phyloP scores from a whole-genome alignment of 2,113 vertebrate genomes.

The Leptosomus discolor region DNA sequence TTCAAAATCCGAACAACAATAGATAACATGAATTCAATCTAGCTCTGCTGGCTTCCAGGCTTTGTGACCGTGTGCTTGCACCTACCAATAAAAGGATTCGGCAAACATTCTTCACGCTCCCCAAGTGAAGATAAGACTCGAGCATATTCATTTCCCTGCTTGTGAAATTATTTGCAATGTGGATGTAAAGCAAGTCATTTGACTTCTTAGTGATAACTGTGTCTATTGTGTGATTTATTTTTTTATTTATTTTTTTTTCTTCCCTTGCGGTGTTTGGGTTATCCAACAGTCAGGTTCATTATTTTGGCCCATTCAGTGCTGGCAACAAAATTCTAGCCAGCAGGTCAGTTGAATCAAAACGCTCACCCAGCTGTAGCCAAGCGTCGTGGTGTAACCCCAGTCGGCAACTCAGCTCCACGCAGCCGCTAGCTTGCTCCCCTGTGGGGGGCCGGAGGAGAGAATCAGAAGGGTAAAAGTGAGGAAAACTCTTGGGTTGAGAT shows the following conservation, averaged over 20 bases:
- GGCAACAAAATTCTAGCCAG: neutral
- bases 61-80: slow-evolving; percentile 2
- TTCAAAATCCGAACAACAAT: slow-evolving; percentile 86
- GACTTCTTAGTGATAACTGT: slow-evolving; percentile 30
- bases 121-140: neutral
- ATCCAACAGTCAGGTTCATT: neutral
- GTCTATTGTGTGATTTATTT: neutral
- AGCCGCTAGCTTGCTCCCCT: neutral
- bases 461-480: neutral
- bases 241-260: neutral
- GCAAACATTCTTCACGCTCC: slow-evolving; percentile 36
- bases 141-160: slow-evolving; percentile 20
- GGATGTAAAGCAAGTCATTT: slow-evolving; percentile 39
- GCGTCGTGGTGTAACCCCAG: neutral
- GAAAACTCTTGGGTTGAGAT: no score
- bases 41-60: slow-evolving; percentile 30
- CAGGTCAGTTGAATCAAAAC: neutral
- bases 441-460: neutral
- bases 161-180: slow-evolving; percentile 8
- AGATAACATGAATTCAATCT: slow-evolving; percentile 73
- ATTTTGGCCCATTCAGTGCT: neutral
- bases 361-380: neutral
- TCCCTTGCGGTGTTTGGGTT: neutral
- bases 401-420: neutral
- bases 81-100: slow-evolving; percentile 15